A percentile compares a stretch with the other conserved stretches of the same genome.
These are phyloP conservation scores for Amblyteles armatorius DNA, from an alignment of 2,888 invertebrate genomes.

Conservation along the genomic window DNA sequence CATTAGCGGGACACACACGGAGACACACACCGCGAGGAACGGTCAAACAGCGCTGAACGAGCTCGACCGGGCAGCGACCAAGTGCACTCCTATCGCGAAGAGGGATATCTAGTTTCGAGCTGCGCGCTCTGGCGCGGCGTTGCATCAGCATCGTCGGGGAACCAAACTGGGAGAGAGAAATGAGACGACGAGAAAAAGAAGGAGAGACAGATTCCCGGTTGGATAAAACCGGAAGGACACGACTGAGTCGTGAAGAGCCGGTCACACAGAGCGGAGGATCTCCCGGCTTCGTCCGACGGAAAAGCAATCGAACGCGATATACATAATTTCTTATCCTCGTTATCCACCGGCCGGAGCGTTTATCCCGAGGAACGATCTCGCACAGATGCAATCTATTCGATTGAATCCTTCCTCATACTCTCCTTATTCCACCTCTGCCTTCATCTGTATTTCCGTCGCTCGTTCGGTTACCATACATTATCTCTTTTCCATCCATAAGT, in stretches of 20 bases:
- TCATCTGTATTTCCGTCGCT: slow-evolving; percentile 42
- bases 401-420: slow-evolving; percentile 52
- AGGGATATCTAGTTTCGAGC: slow-evolving; percentile 40
- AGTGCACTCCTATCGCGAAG: slow-evolving; percentile 31
- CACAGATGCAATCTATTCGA: slow-evolving; percentile 58
- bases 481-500: slow-evolving; percentile 44
- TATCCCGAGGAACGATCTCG: slow-evolving; percentile 62
- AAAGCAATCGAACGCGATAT: slow-evolving; percentile 63
- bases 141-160: slow-evolving; percentile 33
- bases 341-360: slow-evolving; percentile 53
- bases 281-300: slow-evolving; percentile 21
- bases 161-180: not conserved
- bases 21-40: not conserved
- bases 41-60: slow-evolving; percentile 9
- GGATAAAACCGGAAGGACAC: slow-evolving; percentile 59
- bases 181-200: not conserved
- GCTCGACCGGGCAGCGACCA: slow-evolving; percentile 20
- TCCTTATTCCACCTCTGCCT: slow-evolving; percentile 32
- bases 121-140: slow-evolving; percentile 16
- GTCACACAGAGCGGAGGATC: slow-evolving; percentile 31
- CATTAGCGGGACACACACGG: slow-evolving; percentile 39
- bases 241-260: slow-evolving; percentile 33
- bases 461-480: slow-evolving; percentile 23
- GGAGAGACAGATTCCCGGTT: slow-evolving; percentile 47
- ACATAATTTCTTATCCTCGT: slow-evolving; percentile 69